Base-by-base conservation (phyloP, 2,113 vertebrate genomes). In the Sardina pilchardus region DNA sequence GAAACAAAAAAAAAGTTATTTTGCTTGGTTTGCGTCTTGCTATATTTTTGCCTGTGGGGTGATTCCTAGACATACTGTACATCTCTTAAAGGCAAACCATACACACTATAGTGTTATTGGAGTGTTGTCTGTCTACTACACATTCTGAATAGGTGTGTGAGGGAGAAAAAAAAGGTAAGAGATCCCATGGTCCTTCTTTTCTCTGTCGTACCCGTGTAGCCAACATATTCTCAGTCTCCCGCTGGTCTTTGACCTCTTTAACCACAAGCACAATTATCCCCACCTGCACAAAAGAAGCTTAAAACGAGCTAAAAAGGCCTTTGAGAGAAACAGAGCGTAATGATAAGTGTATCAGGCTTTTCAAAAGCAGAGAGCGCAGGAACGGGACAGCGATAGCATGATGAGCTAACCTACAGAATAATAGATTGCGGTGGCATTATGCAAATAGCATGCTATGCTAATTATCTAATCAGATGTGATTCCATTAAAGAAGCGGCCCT, bases 391-490 rank as follows among this genome's bases (percentile, higher is more conserved):
- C 34, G 83, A 44, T 36, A 71, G 63, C 30, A 26, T 71, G 84
- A 92, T 92, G 90, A 93, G 90, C 91, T 93, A 88, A 80, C 90
- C 90, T 84, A 81, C 44, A 83, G 86, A 82, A 83, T 93, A 93
- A 94, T 93, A 89, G 92, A 90, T 91, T 92, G 91, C 90, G 88
- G 89, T 36, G 85, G 85, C 88, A 92, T 91, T 92, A 93, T 93
- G 91, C 86, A 90, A 93, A 92, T 89, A 81, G 81, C 89, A 92
- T 93, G 93, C 89, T 94, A 92, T 93, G 93, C 89, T 94, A 93
- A 93, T 93, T 89, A 94, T 90, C 92, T 92, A 93, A 93, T 94
- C 92, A 92, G 89, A 89, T 91, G 89, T 92, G 91, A 93, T 93
- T 93, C 90, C 91, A 90, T 91, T 87, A 90, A 88, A 88, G 90